Base-by-base conservation (phyloP, 2,888 invertebrate species). In the Phortica magna region DNA sequence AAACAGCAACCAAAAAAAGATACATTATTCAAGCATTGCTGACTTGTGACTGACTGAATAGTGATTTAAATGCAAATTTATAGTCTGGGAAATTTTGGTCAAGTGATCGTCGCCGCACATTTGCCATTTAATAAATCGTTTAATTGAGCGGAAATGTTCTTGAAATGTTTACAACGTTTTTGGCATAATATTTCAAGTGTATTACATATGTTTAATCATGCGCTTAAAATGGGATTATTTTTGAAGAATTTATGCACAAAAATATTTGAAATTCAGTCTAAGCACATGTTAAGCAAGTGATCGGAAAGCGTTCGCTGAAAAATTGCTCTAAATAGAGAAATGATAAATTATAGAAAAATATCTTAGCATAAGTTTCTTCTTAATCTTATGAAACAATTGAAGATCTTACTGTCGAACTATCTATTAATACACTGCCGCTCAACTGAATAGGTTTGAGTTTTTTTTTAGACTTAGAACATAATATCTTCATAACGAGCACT, bases 41-140 rank as follows among this genome's bases (percentile, higher is more conserved):
- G 41, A 39, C 70, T 53, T 39, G 53, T 71, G 70, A 71, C 39
- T 55, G 14, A 19, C 19, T 43, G 17, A n/a, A 68, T 17, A 17
- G 68, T 19, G 43, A 43, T 41, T 68, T 68, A 43, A 19, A 17
- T 10, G 10, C n/a, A 41, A 43, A 68, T 43, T 68, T 43, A 43
- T 43, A 42, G 42, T n/a, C 31, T 9, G 67, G 6, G 41, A 67
- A 67, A 42, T 22, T 67, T 67, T 67, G 67, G 42, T 67, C 67
- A 67, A 42, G 67, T 67, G 67, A 17, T 67, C 68, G 7, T 22
- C 19, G 22, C 22, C 17, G 17, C 19, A 9, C 68, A 43, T 68
- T 68, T 68, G 68, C 68, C n/a, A 68, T 19, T 68, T 68, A 43
- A 68, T 68, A 68, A 68, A 68, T 68, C 22, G 9, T 14, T 43